A percentile compares a stretch with the other conserved stretches of the same genome.
Conservation (phyloP, 2,113 vertebrate genomes). For the Micronycteris hirsuta region DNA sequence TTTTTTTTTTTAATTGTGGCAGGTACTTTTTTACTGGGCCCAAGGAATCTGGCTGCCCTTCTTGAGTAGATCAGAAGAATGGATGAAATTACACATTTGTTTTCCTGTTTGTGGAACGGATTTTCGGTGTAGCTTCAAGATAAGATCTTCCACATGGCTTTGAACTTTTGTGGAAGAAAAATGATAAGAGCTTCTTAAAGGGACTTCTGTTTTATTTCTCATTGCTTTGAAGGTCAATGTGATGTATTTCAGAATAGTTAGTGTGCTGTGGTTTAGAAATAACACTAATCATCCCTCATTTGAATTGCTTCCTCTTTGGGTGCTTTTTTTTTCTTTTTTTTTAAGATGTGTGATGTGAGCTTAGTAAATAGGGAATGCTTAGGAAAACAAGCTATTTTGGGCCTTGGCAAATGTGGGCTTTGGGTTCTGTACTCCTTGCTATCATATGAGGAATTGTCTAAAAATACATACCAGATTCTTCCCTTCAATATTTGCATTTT, state of each 20-base stretch:
- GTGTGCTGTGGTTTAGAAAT: slow-evolving; percentile 3
- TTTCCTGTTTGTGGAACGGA: background rate
- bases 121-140: background rate
- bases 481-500: slow-evolving; percentile 13
- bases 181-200: background rate
- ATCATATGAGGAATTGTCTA: slow-evolving; percentile 56
- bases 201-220: background rate
- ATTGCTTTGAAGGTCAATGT: background rate
- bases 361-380: slow-evolving; percentile 10
- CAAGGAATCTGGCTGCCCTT: background rate
- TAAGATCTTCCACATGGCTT: background rate
- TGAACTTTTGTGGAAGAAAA: background rate
- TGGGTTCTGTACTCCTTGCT: background rate
- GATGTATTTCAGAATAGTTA: slow-evolving; percentile 6
- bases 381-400: slow-evolving; percentile 49
- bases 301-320: slow-evolving; percentile 37
- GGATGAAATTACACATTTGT: background rate
- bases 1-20: background rate
- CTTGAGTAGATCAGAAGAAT: background rate
- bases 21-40: background rate
- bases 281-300: slow-evolving; percentile 38
- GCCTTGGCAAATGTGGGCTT: background rate
- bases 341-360: background rate
- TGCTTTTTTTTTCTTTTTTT: background rate
- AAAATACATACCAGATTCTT: slow-evolving; percentile 42